Evolutionary conservation across 2,797 vertebrate genomes (phyloP).

Genomic region (Parauchenoglanis punctatus): DNA sequence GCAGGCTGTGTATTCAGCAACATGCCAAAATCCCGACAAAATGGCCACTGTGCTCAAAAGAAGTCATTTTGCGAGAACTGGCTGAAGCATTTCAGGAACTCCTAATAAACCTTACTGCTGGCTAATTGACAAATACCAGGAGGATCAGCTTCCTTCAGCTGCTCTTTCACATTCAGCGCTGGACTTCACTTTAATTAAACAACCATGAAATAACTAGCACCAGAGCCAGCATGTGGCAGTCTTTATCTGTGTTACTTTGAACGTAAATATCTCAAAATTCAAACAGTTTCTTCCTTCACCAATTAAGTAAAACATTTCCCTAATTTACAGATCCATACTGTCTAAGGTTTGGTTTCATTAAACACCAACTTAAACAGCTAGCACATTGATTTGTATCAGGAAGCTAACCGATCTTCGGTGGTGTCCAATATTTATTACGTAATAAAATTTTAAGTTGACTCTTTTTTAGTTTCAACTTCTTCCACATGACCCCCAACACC

Average conservation of each 20-base stretch:
- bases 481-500: not conserved
- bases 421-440: not conserved
- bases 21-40: slow-evolving; percentile 25
- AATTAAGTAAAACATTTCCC: not conserved
- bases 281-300: not conserved
- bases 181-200: slow-evolving; percentile 6
- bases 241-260: not conserved
- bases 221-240: not conserved
- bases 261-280: not conserved
- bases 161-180: slow-evolving; percentile 3
- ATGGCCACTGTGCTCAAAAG: slow-evolving; percentile 14
- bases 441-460: not conserved
- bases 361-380: not conserved
- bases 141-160: slow-evolving; percentile 32
- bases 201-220: not conserved
- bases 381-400: too few species aligned
- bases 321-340: not conserved
- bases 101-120: slow-evolving; percentile 12
- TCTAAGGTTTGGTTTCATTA: not conserved
- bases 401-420: not conserved
- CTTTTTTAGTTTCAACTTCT: not conserved
- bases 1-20: not conserved
- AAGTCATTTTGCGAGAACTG: slow-evolving; percentile 1
- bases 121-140: slow-evolving; percentile 25
- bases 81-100: slow-evolving; percentile 44